Conservation (phyloP, 2,888 invertebrate genomes). For the Melanostoma mellinum region DNA sequence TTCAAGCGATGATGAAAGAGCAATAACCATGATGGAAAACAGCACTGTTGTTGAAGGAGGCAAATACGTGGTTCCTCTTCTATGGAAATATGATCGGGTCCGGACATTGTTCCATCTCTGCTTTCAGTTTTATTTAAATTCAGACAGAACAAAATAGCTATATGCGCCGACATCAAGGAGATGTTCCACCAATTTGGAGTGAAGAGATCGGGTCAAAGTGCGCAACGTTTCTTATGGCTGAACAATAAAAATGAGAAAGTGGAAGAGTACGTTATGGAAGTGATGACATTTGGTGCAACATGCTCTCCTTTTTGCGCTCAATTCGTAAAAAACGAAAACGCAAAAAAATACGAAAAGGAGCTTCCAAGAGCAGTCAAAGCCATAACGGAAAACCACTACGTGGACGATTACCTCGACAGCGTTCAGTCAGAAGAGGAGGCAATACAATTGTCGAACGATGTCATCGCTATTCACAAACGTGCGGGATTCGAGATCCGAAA, state of each 20-base stretch:
- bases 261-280: constrained; percentile 5
- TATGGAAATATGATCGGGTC: constrained; percentile 3
- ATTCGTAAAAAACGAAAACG: constrained; percentile 74
- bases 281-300: constrained; percentile 32
- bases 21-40: constrained; percentile 9
- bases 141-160: constrained; percentile 5
- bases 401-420: constrained; percentile 75
- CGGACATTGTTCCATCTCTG: constrained; percentile 16
- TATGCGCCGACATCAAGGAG: constrained; percentile 19
- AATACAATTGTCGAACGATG: constrained; percentile 26
- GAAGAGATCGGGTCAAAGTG: background rate
- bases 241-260: background rate
- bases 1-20: background rate
- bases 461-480: constrained; percentile 24
- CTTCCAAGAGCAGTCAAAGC: constrained; percentile 69
- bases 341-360: constrained; percentile 40
- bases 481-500: constrained; percentile 56
- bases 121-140: constrained; percentile 15
- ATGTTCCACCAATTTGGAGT: constrained; percentile 13
- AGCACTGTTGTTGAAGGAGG: background rate
- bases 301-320: constrained; percentile 23
- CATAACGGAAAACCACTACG: constrained; percentile 74
- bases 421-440: constrained; percentile 64
- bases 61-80: constrained; percentile 4
- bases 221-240: background rate